These are phyloP conservation scores for Equus quagga DNA, from an alignment of 2,113 vertebrate genomes.

Conservation along the genomic window DNA sequence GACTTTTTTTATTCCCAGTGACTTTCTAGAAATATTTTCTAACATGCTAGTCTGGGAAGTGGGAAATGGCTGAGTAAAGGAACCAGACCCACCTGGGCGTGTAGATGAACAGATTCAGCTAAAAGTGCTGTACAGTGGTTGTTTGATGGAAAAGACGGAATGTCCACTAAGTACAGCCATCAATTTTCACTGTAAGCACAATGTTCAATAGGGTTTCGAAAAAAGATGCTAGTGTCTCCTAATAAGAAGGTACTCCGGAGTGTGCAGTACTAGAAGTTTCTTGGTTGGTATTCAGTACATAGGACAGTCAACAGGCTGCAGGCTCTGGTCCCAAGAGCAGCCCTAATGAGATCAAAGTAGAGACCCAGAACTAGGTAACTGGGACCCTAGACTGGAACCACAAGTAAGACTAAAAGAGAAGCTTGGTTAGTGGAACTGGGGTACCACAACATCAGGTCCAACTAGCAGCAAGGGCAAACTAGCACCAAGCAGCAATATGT, in stretches of 20 bases:
- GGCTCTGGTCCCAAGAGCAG: neutral
- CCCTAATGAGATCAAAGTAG: neutral
- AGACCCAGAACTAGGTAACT: neutral
- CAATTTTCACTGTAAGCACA: neutral
- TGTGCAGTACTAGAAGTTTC: neutral
- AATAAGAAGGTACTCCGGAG: neutral
- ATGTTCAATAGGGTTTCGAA: neutral
- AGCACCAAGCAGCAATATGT: neutral
- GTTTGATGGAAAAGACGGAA: neutral
- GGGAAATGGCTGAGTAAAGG: neutral
- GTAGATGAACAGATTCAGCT: neutral
- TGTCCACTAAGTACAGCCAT: neutral
- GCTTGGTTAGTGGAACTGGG: neutral
- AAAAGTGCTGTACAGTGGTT: neutral
- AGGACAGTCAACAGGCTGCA: neutral
- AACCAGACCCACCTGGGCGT: neutral
- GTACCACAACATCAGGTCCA: neutral
- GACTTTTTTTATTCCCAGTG: neutral
- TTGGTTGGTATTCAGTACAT: neutral
- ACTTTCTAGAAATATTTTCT: neutral
- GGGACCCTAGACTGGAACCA: neutral
- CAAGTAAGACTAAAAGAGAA: neutral
- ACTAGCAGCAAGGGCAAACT: neutral
- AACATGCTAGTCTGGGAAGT: neutral
- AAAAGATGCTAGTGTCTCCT: neutral